These are phyloP conservation scores for Coluber constrictor DNA, from an alignment of 2,797 vertebrate genomes.

Conservation along the genomic window DNA sequence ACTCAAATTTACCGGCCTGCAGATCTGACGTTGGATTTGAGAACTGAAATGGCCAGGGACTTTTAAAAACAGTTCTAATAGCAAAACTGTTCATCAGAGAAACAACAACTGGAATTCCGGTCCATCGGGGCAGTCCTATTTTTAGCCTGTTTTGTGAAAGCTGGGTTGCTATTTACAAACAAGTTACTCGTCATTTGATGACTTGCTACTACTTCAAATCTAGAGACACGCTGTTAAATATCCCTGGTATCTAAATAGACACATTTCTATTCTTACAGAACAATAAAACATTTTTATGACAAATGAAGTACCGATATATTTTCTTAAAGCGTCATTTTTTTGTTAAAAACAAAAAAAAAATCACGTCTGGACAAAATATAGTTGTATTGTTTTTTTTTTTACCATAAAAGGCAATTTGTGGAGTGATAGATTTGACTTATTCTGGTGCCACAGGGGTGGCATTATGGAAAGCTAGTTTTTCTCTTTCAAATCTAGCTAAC, in stretches of 20 bases:
- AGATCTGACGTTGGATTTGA: neutral
- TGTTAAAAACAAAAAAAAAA: conserved; percentile 40
- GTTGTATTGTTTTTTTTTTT: conserved; percentile 62
- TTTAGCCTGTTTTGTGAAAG: neutral
- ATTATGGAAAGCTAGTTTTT: neutral
- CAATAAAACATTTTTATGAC: neutral
- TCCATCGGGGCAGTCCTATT: neutral
- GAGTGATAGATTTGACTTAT: conserved; percentile 53
- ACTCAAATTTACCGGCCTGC: neutral
- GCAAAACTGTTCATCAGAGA: neutral
- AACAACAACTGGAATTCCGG: neutral
- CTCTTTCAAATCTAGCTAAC: neutral
- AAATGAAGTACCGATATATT: neutral
- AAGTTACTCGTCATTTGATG: neutral
- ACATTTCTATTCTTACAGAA: neutral
- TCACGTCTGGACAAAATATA: conserved; percentile 57
- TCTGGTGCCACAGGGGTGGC: conserved; percentile 40
- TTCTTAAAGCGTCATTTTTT: conserved; percentile 33
- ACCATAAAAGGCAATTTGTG: conserved; percentile 64
- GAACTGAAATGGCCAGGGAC: neutral
- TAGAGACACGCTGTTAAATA: neutral
- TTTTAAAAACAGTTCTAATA: neutral
- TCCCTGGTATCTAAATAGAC: neutral
- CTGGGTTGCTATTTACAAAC: neutral
- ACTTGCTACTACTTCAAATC: neutral